Conservation (phyloP, 2,797 vertebrate species). For the Alectoris magna region DNA sequence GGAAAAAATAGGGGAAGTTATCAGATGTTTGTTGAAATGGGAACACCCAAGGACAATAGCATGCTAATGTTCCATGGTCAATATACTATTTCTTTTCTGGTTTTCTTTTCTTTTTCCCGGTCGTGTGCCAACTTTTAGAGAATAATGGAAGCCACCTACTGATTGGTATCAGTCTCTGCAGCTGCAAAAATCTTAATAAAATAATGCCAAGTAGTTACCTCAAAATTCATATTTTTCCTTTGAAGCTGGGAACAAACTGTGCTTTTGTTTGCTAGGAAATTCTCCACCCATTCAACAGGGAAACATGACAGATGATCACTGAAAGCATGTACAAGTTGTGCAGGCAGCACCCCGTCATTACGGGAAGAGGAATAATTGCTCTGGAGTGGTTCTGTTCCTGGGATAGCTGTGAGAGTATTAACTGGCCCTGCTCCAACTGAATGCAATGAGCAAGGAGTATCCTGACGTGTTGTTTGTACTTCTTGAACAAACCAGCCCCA, state of each 20-base stretch:
- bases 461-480: not conserved
- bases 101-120: not conserved
- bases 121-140: conserved; percentile 6
- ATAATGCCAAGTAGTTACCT: not conserved
- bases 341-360: not conserved
- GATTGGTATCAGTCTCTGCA: not conserved
- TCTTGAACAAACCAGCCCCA: not conserved
- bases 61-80: not conserved
- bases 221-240: not conserved
- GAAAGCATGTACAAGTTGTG: not conserved
- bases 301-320: not conserved
- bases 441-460: not conserved
- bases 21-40: not conserved
- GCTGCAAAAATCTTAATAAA: conserved; percentile 16
- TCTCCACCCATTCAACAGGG: conserved; percentile 12
- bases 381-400: not conserved
- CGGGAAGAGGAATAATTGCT: not conserved
- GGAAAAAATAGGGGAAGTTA: not conserved
- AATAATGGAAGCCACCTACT: conserved; percentile 18
- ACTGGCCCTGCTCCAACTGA: not conserved
- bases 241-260: not conserved
- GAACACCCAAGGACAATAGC: not conserved
- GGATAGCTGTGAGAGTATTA: not conserved
- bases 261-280: not conserved
- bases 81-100: not conserved